Evolutionary conservation across 1,140 invertebrate species (phyloP), one percentile per base, ranked within the genome.

Genomic region (Philopotamus ludificatus): DNA sequence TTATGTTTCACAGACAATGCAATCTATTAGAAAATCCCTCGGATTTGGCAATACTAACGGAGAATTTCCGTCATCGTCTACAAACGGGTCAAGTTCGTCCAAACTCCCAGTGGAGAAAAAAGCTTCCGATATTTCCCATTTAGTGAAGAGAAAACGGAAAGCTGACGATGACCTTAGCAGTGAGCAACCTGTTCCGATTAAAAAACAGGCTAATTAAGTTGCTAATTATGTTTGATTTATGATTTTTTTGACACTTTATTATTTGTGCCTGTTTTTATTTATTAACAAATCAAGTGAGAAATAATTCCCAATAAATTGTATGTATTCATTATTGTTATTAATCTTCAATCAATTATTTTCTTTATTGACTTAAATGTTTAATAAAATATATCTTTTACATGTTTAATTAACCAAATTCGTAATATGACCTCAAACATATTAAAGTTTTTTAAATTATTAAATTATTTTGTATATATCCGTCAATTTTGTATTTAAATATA

Each of bases 81-180:
- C 77, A 2, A 78, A 79, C 2, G 79, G 79, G 12, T 71, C 80
- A 1, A 77, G 77, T 39, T 67, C 68, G 16, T 62, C 65, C 3
- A 65, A 73, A 4, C 44, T 76, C 18, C 77, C 77, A 4, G 50
- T 67, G 10, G 54, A 65, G 10, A 83, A 81, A 73, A 79, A 83
- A 21, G 83, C 79, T 0, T 85, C 83, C 15, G 83, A 91, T 71
- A 91, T 91, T 60, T 87, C 86, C 0, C 89, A 91, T 74, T 78
- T 91, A 21, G 85, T 91, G 20, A 86, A 87, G 63, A 84, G 89
- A 70, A 89, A 90, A 73, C 81, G 87, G 41, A 89, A 89, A 77
- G 74, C 80, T 12, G 83, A 84, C 9, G 84, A 87, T 16, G 73
- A 76, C 3, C 79, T 80, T 2, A 21, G 70, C 0, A 12, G 34